Evolutionary conservation across 2,113 vertebrate species (phyloP), one percentile per base, ranked within the genome.

Genomic region (Lathamus discolor): DNA sequence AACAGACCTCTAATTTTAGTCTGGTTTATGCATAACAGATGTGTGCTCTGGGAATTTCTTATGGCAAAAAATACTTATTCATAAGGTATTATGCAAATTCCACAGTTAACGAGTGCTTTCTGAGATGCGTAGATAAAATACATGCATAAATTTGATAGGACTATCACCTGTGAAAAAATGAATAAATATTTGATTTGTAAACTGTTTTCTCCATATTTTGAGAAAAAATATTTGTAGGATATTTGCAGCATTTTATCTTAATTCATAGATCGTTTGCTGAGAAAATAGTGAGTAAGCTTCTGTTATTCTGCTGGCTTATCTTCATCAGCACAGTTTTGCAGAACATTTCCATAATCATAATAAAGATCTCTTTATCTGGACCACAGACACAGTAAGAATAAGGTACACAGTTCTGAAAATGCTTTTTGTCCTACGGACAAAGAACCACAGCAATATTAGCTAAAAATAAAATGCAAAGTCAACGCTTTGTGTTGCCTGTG

Each of bases 261-360:
- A 37, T 75, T 86, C 61, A 55, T 37, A 20, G 31, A 41, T 77
- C n/a, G 61, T 59, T 95, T 64, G 43, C 33, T 88, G 75, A 61
- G 64, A 92, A 90, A 75, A 67, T 63, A 78, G n/a, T 66, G 73
- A 55, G 14, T 81, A 80, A 86, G 35, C 76, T 92, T 89, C 44
- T 68, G 41, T 78, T 84, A n/a, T 57, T 93, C 61, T 68, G 1
- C 43, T 84, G 77, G 5, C 44, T 59, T 92, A 92, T 76, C 90
- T 93, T 72, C 81, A 52, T 88, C 66, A 81, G 69, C 93, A 69
- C 9, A 46, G 61, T 88, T 90, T 96, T 90, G 43, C 80, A 94
- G 90, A 93, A 46, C 80, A 90, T 92, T 95, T 93, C 68, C 68
- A 70, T 78, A 74, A 92, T 83, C 51, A 44, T 83, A 83, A 74